Evolutionary conservation across 2,113 vertebrate genomes (phyloP).

Genomic region (Lipophrys pholis): DNA sequence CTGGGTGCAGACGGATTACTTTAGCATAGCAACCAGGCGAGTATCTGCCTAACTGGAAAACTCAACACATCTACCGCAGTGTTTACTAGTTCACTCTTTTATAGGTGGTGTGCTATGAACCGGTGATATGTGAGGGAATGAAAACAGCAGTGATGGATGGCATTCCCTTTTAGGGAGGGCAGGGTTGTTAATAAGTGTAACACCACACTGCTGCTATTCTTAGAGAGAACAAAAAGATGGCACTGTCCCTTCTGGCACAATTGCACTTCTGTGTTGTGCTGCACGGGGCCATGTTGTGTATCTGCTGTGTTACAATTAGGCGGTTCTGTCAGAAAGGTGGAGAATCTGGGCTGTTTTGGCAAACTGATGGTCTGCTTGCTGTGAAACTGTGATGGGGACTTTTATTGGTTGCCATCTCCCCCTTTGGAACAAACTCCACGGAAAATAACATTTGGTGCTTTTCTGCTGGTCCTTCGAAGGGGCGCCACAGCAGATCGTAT

Average conservation of each 20-base stretch:
- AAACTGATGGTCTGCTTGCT: neutral
- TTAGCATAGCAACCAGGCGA: conserved; percentile 21
- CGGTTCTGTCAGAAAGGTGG: neutral
- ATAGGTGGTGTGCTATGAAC: neutral
- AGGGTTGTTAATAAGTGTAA: neutral
- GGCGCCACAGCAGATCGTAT: too few species aligned
- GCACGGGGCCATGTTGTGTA: neutral
- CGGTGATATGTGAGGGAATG: neutral
- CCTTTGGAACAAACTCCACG: neutral
- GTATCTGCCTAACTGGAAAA: conserved; percentile 30
- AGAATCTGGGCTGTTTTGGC: neutral
- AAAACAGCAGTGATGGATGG: conserved; percentile 11
- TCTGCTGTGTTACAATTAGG: neutral
- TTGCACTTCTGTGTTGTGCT: neutral
- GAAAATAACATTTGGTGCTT: too few species aligned
- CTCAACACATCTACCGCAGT: conserved; percentile 13
- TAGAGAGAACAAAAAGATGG: neutral
- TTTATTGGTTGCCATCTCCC: neutral
- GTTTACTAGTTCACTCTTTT: neutral
- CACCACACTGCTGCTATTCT: too few species aligned
- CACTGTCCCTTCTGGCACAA: neutral
- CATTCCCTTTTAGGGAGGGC: neutral
- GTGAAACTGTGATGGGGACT: neutral
- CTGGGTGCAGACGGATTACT: conserved; percentile 14
- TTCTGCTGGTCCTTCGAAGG: too few species aligned